These are phyloP conservation scores for Papilio polyxenes DNA, from an alignment of 1,140 invertebrate species.

Conservation along the genomic window DNA sequence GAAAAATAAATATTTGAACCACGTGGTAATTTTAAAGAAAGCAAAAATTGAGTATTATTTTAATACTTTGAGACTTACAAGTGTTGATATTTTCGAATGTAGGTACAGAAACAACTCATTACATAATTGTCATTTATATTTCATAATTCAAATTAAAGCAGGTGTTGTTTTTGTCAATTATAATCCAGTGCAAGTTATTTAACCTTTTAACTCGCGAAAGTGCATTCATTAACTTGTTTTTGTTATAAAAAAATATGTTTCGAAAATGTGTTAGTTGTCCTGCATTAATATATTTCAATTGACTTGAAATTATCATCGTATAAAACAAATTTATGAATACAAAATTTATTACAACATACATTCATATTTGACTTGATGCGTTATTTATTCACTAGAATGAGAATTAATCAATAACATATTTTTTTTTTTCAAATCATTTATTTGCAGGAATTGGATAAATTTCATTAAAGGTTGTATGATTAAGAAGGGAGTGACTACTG, in stretches of 20 bases:
- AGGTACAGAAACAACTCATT: not conserved
- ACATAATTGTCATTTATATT: not conserved
- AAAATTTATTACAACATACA: slow-evolving; percentile 1
- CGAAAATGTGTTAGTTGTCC: not conserved
- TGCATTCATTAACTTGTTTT: too few species aligned
- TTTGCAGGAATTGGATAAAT: too few species aligned
- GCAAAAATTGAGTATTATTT: too few species aligned
- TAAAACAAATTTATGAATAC: not conserved
- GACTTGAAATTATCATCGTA: not conserved
- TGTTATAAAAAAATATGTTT: too few species aligned
- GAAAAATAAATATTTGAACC: too few species aligned
- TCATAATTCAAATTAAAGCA: not conserved
- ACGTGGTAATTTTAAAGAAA: too few species aligned
- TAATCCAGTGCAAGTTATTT: not conserved
- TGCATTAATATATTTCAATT: slow-evolving; percentile 4
- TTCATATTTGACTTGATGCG: not conserved
- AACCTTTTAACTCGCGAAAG: not conserved
- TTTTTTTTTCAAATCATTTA: not conserved
- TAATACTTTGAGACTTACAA: too few species aligned
- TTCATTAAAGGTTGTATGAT: too few species aligned
- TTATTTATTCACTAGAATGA: not conserved
- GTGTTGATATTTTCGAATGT: not conserved
- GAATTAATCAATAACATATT: not conserved
- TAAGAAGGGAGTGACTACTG: too few species aligned
- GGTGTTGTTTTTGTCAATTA: not conserved